Percentiles rank a stretch among this genome's conserved stretches.
Evolutionary conservation across 2,888 invertebrate species (phyloP).

Genomic region (Zelleria hepariella): DNA sequence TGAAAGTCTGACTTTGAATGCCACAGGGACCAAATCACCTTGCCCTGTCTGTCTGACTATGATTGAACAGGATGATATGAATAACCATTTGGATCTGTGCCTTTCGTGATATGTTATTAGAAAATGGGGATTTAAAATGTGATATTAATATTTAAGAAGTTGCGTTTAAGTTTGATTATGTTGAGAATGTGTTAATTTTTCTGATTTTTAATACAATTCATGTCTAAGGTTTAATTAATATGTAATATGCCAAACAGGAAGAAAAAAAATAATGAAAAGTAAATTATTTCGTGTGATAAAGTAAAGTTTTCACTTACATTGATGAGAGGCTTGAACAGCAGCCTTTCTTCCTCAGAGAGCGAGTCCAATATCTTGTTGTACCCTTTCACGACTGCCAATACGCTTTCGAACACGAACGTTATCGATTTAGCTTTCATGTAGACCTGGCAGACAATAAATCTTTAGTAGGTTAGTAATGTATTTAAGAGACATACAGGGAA

Average conservation of each 20-base stretch:
- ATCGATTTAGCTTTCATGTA: conserved; percentile 73
- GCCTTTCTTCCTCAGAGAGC: conserved; percentile 81
- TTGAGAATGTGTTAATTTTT: background rate
- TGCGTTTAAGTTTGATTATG: background rate
- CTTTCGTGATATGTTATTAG: conserved; percentile 17
- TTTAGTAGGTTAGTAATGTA: too few relatives aligned
- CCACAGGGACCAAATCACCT: conserved; percentile 57
- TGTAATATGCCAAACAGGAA: too few relatives aligned
- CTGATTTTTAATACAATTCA: background rate
- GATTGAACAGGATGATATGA: conserved; percentile 67
- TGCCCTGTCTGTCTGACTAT: conserved; percentile 75
- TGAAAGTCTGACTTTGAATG: conserved; percentile 48
- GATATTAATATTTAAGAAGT: background rate
- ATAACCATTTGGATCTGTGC: conserved; percentile 70
- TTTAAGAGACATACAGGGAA: too few relatives aligned
- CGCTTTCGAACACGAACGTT: conserved; percentile 78
- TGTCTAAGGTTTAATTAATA: too few relatives aligned
- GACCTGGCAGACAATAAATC: conserved; percentile 54
- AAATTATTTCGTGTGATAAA: conserved; percentile 9
- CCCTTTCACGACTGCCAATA: conserved; percentile 78
- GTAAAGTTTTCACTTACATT: conserved; percentile 37
- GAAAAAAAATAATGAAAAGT: background rate
- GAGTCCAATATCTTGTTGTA: conserved; percentile 85
- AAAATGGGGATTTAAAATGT: background rate
- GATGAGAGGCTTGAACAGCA: conserved; percentile 83